Conservation (phyloP, 2,113 vertebrate species). For the Dipodomys spectabilis region DNA sequence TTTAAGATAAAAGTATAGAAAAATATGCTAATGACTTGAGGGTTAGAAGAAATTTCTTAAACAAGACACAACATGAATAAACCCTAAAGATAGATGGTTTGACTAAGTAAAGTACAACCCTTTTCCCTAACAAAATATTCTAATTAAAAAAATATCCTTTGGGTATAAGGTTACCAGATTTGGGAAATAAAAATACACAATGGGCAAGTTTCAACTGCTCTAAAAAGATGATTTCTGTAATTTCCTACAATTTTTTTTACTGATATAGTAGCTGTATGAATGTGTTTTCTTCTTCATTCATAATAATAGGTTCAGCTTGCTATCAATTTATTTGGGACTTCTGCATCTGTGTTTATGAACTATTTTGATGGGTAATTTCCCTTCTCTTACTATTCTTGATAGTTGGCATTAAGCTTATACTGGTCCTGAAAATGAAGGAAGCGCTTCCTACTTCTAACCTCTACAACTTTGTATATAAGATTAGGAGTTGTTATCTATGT, state of each 20-base stretch:
- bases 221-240: not conserved
- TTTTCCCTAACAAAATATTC: not conserved
- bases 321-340: not conserved
- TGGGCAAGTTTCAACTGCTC: too few relatives aligned
- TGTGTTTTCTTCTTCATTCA: not conserved
- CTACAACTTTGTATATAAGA: too few relatives aligned
- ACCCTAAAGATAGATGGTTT: not conserved
- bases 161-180: not conserved
- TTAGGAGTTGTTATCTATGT: too few relatives aligned
- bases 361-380: not conserved
- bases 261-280: not conserved
- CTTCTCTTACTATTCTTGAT: not conserved
- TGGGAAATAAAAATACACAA: not conserved
- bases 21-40: not conserved
- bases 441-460: too few relatives aligned
- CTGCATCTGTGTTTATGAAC: not conserved
- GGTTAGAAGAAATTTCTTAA: not conserved
- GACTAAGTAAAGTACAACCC: not conserved
- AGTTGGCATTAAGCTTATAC: not conserved
- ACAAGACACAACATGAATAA: not conserved
- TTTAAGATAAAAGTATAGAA: not conserved
- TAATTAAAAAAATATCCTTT: not conserved
- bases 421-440: not conserved
- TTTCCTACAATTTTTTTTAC: not conserved
- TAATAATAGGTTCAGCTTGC: not conserved